Conservation (phyloP, 2,888 invertebrate species). For the Diarsia mendica region DNA sequence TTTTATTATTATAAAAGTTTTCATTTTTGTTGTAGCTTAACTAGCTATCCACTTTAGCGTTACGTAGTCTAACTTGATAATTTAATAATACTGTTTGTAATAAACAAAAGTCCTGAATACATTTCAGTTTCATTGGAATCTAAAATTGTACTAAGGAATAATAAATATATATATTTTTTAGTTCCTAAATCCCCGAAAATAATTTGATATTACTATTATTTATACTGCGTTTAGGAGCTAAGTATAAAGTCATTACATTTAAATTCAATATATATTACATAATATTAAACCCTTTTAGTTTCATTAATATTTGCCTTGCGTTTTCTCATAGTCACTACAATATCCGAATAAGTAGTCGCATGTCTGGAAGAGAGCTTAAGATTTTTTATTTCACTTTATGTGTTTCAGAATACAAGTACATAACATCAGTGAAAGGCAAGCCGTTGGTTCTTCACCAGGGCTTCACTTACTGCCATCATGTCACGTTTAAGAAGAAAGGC, state of each 20-base stretch:
- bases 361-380: background rate
- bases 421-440: constrained; percentile 34
- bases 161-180: background rate
- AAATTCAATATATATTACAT: background rate
- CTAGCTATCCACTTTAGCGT: background rate
- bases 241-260: background rate
- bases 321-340: background rate
- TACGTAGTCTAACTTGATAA: background rate
- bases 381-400: background rate
- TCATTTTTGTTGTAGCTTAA: background rate
- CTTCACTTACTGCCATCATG: constrained; percentile 43
- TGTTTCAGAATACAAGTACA: constrained; percentile 33
- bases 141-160: background rate
- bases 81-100: background rate
- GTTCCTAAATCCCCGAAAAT: background rate
- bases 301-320: background rate
- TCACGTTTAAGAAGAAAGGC: constrained; percentile 37
- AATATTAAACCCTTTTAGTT: background rate
- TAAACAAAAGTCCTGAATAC: background rate
- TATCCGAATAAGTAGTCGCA: background rate
- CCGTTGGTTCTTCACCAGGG: constrained; percentile 36
- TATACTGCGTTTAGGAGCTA: background rate
- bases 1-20: background rate
- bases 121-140: background rate
- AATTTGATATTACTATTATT: no score